Percentiles rank a stretch among this genome's conserved stretches.
Conservation (phyloP, 2,888 invertebrate genomes). For the Drosophila kuntzei region DNA sequence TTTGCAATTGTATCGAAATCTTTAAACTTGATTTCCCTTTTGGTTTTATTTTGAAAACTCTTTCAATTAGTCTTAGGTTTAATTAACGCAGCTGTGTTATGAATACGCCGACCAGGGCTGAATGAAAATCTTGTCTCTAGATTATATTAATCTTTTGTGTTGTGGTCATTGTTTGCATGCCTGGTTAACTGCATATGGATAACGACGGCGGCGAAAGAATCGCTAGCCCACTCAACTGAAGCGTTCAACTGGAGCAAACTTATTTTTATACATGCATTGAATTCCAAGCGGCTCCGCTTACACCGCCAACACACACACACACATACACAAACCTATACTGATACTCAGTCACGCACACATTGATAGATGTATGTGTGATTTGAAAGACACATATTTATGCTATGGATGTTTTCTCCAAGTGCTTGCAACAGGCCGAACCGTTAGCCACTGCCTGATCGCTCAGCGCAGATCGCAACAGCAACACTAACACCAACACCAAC, state of each 20-base stretch:
- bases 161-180: constrained; percentile 31
- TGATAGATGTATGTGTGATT: constrained; percentile 1
- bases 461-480: constrained; percentile 30
- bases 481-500: constrained; percentile 8
- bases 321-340: constrained; percentile 6
- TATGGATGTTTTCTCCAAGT: constrained; percentile 62
- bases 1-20: neutral
- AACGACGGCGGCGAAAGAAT: constrained; percentile 6
- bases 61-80: neutral
- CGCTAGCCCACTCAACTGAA: constrained; percentile 51
- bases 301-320: constrained; percentile 43
- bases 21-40: neutral
- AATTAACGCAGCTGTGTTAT: neutral
- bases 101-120: constrained; percentile 17
- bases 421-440: constrained; percentile 50
- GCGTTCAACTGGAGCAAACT: constrained; percentile 73
- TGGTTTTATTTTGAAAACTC: neutral
- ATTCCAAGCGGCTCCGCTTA: constrained; percentile 81
- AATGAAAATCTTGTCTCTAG: neutral
- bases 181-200: constrained; percentile 54
- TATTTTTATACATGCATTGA: constrained; percentile 79
- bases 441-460: constrained; percentile 36
- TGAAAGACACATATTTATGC: constrained; percentile 10
- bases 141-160: neutral
- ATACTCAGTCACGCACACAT: constrained; percentile 6